phyloP scores from a whole-genome alignment of 2,797 vertebrate species.

The Myotis planiceps region DNA sequence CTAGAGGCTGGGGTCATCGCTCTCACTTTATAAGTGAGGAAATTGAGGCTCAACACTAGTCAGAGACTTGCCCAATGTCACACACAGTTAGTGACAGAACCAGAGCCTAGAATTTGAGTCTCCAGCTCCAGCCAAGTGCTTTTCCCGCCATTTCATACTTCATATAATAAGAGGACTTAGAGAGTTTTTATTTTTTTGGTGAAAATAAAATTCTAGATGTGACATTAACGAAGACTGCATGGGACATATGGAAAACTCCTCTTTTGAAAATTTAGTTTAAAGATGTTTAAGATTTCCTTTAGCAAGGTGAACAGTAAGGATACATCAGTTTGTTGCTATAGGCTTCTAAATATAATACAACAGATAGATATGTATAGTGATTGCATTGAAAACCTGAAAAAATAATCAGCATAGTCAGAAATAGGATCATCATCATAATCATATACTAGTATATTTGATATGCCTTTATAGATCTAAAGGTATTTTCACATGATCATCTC shows the following conservation, averaged over 20 bases:
- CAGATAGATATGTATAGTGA: not conserved
- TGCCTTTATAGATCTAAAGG: not conserved
- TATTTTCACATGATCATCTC: not conserved
- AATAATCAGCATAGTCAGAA: not conserved
- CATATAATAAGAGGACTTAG: not conserved
- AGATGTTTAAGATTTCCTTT: not conserved
- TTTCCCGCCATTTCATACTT: not conserved
- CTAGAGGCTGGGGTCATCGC: not conserved
- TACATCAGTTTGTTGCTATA: not conserved
- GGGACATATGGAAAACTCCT: not conserved
- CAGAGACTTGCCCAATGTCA: not conserved
- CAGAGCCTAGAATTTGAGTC: not conserved
- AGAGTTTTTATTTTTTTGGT: not conserved
- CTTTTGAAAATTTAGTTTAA: not conserved
- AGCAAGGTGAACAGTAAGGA: not conserved
- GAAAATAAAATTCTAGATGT: not conserved
- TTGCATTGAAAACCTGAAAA: conserved; percentile 18
- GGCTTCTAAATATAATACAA: not conserved
- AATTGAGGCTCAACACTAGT: not conserved
- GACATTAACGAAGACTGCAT: not conserved
- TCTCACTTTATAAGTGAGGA: not conserved
- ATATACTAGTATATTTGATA: not conserved
- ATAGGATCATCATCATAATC: not conserved
- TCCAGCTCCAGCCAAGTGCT: not conserved
- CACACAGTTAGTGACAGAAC: not conserved